A percentile compares a stretch with the other conserved stretches of the same genome.
Conservation (phyloP, 1,140 invertebrate species). For the Drosophila burlai region DNA sequence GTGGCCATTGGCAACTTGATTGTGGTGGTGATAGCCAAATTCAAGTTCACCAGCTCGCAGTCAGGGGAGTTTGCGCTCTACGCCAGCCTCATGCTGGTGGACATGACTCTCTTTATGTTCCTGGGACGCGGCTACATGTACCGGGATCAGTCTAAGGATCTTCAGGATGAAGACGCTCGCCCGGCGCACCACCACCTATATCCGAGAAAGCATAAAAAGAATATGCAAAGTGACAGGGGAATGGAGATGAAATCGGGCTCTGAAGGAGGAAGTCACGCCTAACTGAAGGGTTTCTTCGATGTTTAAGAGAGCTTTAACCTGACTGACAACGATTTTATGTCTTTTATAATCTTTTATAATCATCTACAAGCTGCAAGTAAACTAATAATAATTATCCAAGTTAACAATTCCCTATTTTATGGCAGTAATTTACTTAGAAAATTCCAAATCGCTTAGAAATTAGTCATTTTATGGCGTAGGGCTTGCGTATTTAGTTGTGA, state of each 20-base stretch:
- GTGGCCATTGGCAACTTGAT: conserved; percentile 97
- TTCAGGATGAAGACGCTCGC: neutral
- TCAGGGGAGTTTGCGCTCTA: conserved; percentile 94
- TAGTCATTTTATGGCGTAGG: conserved; percentile 13
- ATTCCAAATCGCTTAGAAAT: neutral
- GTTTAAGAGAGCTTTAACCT: conserved; percentile 1
- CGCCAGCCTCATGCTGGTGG: conserved; percentile 92
- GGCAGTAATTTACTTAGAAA: neutral
- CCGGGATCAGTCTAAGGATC: conserved; percentile 36
- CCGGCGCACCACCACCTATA: too few relatives aligned
- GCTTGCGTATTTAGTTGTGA: neutral
- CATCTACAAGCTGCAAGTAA: neutral
- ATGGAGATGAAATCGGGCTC: conserved; percentile 8
- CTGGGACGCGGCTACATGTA: conserved; percentile 90
- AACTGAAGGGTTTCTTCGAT: conserved; percentile 23
- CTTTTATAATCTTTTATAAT: too few relatives aligned
- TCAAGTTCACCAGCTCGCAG: conserved; percentile 74
- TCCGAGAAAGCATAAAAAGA: too few relatives aligned
- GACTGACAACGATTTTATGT: too few relatives aligned
- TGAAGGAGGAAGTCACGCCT: conserved; percentile 11
- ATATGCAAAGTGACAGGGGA: neutral
- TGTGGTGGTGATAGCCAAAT: conserved; percentile 91
- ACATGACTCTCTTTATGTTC: conserved; percentile 92
- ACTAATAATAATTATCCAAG: neutral
- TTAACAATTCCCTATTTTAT: neutral